A percentile compares a stretch with the other conserved stretches of the same genome.
Evolutionary conservation across 2,797 vertebrate genomes (phyloP).

Genomic region (Rousettus madagascariensis): DNA sequence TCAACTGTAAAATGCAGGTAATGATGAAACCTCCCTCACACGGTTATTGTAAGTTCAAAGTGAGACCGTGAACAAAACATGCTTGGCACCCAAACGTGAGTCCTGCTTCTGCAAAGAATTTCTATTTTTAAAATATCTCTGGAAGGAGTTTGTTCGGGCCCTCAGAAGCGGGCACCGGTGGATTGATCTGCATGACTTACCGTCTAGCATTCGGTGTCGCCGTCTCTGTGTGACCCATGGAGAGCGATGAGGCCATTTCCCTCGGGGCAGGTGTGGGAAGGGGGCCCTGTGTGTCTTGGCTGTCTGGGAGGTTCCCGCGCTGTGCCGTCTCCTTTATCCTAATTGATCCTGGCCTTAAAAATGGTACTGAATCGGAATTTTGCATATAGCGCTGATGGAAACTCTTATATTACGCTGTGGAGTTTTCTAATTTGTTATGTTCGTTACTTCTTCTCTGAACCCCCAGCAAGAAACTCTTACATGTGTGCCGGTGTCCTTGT

Average conservation of each 20-base stretch:
- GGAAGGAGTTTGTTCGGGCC: too few relatives aligned
- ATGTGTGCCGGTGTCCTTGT: not conserved
- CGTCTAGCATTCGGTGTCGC: not conserved
- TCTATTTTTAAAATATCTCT: slow-evolving; percentile 5
- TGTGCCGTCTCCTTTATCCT: not conserved
- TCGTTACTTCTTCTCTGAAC: slow-evolving; percentile 2
- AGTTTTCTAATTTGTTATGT: not conserved
- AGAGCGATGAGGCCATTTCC: not conserved
- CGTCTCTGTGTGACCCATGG: not conserved
- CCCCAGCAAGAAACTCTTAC: not conserved
- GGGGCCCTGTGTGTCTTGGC: not conserved
- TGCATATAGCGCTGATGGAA: not conserved
- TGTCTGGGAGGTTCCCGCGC: not conserved
- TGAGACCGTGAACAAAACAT: not conserved
- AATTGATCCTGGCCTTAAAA: not conserved
- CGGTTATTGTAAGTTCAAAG: not conserved
- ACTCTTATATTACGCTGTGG: not conserved
- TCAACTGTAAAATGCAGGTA: not conserved
- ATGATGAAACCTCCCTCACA: not conserved
- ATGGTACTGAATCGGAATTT: not conserved
- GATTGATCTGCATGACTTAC: too few relatives aligned
- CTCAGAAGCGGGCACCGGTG: too few relatives aligned
- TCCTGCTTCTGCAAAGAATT: not conserved
- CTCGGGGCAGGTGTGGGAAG: not conserved
- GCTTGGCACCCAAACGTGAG: not conserved